Evolutionary conservation across 64 coral and sea anemone genomes (phyloP), one percentile per base, ranked within the genome.

Genomic region (Pachyseris speciosa): DNA sequence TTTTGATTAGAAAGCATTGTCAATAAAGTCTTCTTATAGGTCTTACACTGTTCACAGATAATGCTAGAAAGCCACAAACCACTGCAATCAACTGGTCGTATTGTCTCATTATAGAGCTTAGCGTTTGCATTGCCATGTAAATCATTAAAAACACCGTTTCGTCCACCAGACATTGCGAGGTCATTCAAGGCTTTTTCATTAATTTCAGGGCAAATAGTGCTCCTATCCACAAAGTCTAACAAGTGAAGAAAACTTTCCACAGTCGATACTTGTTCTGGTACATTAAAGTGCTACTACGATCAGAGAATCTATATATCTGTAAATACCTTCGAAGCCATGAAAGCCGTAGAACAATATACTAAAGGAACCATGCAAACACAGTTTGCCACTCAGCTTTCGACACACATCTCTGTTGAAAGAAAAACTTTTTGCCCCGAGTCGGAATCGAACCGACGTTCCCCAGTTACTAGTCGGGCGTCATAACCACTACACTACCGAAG

Each of bases 1-100:
- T 68, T 71, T 19, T 71, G 67, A 38, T 71, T 71, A 12, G 67
- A 71, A 11, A 71, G 67, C 67, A 40, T 71, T 71, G 67, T 71
- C 20, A 71, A 71, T 12, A 71, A 40, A 40, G 67, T 71, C 22
- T 71, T 71, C 22, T 38, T 71, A 20, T 40, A 71, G 3, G 34
- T 16, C 22, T 71, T 71, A 40, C 67, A 71, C 13, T 33, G 33
- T 36, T 71, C 33, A 71, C 67, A 68, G 8, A 16, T 16, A 13
- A 36, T 68, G 65, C 29, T 16, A 33, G 31, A 68, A 64, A 19
- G 52, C 52, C 60, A 25, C 60, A 64, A 27, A 64, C 60, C 60
- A 24, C 25, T 64, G 60, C 60, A 64, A n/a, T 64, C 60, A 25
- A 64, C 60, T 64, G 60, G 25, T 64, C 60, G n/a, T 19, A 64